phyloP scores from a whole-genome alignment of 2,888 invertebrate species.

The Atrina japonica region DNA sequence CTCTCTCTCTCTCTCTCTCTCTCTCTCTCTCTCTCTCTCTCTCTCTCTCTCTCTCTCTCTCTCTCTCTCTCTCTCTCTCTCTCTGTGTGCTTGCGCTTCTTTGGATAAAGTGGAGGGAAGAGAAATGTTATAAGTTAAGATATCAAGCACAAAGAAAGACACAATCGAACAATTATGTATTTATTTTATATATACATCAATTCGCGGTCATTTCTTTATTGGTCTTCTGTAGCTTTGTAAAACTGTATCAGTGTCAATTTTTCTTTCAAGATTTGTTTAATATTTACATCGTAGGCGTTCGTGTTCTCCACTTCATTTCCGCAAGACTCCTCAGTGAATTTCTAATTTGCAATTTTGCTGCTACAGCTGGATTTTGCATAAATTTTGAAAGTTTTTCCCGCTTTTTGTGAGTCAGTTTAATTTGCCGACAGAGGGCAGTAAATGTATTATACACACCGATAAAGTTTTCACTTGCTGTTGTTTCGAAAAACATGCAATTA shows the following conservation, averaged over 20 bases:
- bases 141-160: background rate
- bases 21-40: background rate
- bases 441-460: conserved; percentile 64
- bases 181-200: no score
- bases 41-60: background rate
- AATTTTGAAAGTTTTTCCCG: conserved; percentile 69
- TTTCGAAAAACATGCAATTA: conserved; percentile 62
- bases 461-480: conserved; percentile 69
- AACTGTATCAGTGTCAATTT: no score
- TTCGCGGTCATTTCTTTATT: no score
- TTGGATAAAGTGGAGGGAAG: no score
- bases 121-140: no score
- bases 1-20: conserved; percentile 10
- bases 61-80: no score
- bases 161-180: background rate
- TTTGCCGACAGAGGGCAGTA: conserved; percentile 55
- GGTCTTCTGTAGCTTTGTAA: no score
- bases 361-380: conserved; percentile 70
- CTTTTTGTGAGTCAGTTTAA: conserved; percentile 62
- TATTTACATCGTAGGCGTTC: conserved; percentile 67
- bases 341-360: conserved; percentile 70
- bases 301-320: conserved; percentile 66
- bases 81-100: no score
- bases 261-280: no score
- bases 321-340: conserved; percentile 70